A percentile compares a stretch with the other conserved stretches of the same genome.
Evolutionary conservation across 2,797 vertebrate species (phyloP).

Genomic region (Chrosomus eos): DNA sequence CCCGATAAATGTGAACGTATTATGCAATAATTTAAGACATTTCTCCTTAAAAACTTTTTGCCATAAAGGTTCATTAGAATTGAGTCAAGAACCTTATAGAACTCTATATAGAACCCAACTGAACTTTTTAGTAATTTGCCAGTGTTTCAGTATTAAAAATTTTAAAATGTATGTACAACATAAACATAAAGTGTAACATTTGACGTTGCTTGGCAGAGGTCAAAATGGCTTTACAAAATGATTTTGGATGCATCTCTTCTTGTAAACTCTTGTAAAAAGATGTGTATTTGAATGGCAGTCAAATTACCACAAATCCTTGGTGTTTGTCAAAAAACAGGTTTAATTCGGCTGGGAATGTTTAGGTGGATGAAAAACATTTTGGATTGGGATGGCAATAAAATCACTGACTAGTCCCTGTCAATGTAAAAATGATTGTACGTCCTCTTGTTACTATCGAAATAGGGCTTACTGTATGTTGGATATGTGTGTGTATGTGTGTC

Average conservation of each 20-base stretch:
- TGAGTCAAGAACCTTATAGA: not conserved
- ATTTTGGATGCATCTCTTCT: constrained; percentile 1
- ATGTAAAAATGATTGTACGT: not conserved
- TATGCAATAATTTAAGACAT: not conserved
- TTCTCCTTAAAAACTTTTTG: not conserved
- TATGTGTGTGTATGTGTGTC: not conserved
- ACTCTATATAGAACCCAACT: not conserved
- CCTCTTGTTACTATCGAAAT: not conserved
- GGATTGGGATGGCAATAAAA: not conserved
- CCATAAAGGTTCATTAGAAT: not conserved
- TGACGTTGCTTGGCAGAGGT: not conserved
- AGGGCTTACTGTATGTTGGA: not conserved
- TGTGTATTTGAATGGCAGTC: not conserved
- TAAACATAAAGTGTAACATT: not conserved
- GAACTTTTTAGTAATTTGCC: not conserved
- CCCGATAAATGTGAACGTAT: not conserved
- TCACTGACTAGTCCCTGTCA: not conserved
- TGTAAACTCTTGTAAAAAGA: not conserved
- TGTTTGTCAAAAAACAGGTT: not conserved
- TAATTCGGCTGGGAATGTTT: not conserved
- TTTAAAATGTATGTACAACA: not conserved
- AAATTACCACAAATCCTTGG: not conserved
- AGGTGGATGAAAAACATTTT: not conserved
- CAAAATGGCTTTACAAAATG: not conserved
- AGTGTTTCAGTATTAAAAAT: not conserved